Percentiles rank a stretch among this genome's conserved stretches.
Conservation (phyloP, 1,140 invertebrate genomes). For the Helicorthomorpha holstii region DNA sequence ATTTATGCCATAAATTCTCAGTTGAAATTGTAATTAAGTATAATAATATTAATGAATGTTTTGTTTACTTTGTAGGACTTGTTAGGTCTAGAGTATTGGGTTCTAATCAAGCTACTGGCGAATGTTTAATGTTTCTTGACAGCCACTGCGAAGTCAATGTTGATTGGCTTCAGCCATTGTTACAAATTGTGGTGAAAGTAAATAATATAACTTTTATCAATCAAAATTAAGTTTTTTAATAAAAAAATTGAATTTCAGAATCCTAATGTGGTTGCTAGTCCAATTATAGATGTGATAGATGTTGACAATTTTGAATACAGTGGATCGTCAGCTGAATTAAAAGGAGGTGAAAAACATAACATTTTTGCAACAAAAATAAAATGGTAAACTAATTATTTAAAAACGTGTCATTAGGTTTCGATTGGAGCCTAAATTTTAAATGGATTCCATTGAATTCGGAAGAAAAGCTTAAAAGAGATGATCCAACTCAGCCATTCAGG, state of each 20-base stretch:
- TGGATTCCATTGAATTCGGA: constrained; percentile 84
- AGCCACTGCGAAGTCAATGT: constrained; percentile 93
- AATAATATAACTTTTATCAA: constrained; percentile 10
- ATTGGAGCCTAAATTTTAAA: constrained; percentile 92
- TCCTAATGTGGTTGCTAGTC: constrained; percentile 73
- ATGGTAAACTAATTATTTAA: constrained; percentile 11
- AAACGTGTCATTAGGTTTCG: constrained; percentile 48
- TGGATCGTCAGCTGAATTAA: constrained; percentile 70
- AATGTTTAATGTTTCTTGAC: constrained; percentile 89
- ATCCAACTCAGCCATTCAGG: constrained; percentile 43
- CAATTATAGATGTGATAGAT: constrained; percentile 93
- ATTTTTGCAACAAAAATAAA: neutral
- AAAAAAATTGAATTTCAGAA: constrained; percentile 36
- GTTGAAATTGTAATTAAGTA: no score
- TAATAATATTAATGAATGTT: no score
- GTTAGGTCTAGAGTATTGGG: constrained; percentile 71
- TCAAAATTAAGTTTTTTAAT: neutral
- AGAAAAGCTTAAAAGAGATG: constrained; percentile 58
- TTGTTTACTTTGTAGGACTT: constrained; percentile 37
- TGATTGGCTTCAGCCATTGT: constrained; percentile 85
- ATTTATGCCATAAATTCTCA: no score
- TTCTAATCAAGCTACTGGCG: constrained; percentile 72
- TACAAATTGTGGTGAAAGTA: constrained; percentile 73
- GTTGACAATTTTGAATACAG: constrained; percentile 98
- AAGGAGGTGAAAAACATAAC: constrained; percentile 36